Conservation (phyloP, 2,797 vertebrate genomes). For the Knipowitschia caucasica region DNA sequence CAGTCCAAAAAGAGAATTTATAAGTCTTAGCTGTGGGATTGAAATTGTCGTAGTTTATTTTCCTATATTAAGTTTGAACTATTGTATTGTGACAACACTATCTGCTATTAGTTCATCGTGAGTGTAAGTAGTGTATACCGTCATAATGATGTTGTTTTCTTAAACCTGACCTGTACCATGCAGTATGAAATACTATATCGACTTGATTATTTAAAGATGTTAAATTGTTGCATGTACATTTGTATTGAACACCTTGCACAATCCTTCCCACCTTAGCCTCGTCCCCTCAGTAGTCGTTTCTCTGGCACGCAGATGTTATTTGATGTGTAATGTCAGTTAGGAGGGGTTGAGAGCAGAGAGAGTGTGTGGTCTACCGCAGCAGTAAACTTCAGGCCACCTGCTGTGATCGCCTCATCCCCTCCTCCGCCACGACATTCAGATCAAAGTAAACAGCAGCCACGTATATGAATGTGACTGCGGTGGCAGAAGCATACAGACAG, state of each 20-base stretch:
- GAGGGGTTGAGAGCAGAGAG: conserved; percentile 8
- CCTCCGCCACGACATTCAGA: conserved; percentile 22
- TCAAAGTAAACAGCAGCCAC: conserved; percentile 34
- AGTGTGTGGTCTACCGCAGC: conserved; percentile 59
- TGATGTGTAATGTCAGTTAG: conserved; percentile 27
- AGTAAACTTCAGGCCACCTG: conserved; percentile 40
- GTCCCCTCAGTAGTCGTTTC: conserved; percentile 18
- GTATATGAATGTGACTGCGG: conserved; percentile 7
- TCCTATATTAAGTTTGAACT: too few relatives aligned
- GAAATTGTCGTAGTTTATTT: too few relatives aligned
- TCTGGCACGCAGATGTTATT: conserved; percentile 35
- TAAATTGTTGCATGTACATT: too few relatives aligned
- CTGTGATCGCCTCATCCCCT: conserved; percentile 15
- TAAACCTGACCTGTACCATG: too few relatives aligned
- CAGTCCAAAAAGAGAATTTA: too few relatives aligned
- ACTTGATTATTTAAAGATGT: too few relatives aligned
- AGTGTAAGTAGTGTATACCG: too few relatives aligned
- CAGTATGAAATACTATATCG: too few relatives aligned
- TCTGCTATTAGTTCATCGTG: too few relatives aligned
- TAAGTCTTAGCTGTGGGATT: too few relatives aligned
- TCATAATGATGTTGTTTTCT: too few relatives aligned
- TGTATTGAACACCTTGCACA: not conserved
- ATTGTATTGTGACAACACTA: too few relatives aligned
- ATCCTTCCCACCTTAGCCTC: not conserved
- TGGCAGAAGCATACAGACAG: conserved; percentile 3